Evolutionary conservation across 2,888 invertebrate genomes (phyloP).

Genomic region (Thymelicus acteon): DNA sequence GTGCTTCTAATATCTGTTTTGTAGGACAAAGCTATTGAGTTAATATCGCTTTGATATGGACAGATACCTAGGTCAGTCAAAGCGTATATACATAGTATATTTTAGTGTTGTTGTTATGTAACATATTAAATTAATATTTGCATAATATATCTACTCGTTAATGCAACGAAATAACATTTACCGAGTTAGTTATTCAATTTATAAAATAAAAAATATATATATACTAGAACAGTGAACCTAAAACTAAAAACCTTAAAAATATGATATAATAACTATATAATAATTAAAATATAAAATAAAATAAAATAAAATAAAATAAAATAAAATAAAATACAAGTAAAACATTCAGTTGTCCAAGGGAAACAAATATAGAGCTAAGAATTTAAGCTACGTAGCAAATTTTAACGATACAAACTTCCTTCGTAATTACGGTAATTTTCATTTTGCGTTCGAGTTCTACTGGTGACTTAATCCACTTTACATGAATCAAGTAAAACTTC

Average conservation of each 20-base stretch:
- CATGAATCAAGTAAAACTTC: conserved; percentile 4
- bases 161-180: no score
- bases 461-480: neutral
- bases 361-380: no score
- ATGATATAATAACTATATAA: no score
- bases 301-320: no score
- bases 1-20: conserved; percentile 30
- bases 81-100: neutral
- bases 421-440: neutral
- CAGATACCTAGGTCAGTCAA: conserved; percentile 11
- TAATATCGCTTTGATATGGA: conserved; percentile 6
- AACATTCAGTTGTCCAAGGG: neutral
- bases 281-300: no score
- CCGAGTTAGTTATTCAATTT: no score
- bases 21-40: conserved; percentile 25
- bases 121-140: no score
- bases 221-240: no score
- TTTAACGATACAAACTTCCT: neutral
- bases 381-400: no score
- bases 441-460: neutral
- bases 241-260: no score
- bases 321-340: neutral
- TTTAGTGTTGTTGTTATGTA: neutral
- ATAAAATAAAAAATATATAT: no score
- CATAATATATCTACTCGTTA: no score